These are phyloP conservation scores for Rhopalosiphum padi DNA, from an alignment of 1,140 invertebrate genomes.

Conservation along the genomic window DNA sequence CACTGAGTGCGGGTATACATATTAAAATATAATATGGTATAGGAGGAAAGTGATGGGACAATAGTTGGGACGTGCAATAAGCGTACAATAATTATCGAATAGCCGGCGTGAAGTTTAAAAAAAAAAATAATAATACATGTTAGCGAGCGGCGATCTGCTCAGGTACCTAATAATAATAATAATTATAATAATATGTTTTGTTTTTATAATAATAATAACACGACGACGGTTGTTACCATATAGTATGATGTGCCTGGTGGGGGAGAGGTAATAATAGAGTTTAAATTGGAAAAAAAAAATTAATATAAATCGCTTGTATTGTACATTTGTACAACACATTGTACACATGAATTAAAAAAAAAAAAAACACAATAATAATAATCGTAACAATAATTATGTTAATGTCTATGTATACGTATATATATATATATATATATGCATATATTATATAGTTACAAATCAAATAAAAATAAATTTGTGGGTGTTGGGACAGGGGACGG, in stretches of 20 bases:
- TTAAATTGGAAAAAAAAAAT: not conserved
- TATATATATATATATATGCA: not conserved
- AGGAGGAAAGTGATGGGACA: not conserved
- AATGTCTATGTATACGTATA: not conserved
- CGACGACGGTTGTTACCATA: slow-evolving; percentile 6
- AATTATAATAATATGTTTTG: slow-evolving; percentile 10
- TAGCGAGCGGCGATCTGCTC: slow-evolving; percentile 3
- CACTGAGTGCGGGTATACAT: not conserved
- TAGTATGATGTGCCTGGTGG: not conserved
- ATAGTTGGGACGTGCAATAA: slow-evolving; percentile 13
- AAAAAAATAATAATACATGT: not conserved
- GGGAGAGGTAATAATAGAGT: not conserved
- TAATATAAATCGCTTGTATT: not conserved
- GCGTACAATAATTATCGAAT: not conserved
- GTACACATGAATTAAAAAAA: not conserved
- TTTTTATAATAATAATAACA: slow-evolving; percentile 14
- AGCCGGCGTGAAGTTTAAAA: not conserved
- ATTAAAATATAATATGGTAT: slow-evolving; percentile 14
- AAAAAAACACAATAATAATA: not conserved
- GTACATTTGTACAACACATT: not conserved
- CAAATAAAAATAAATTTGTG: not conserved
- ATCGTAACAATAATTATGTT: not conserved
- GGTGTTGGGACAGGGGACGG: not conserved
- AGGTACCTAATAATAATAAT: not conserved
- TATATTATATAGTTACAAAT: slow-evolving; percentile 2